A percentile compares a stretch with the other conserved stretches of the same genome.
Evolutionary conservation across 2,888 invertebrate genomes (phyloP).

Genomic region (Rambutsinella grinnellia): DNA sequence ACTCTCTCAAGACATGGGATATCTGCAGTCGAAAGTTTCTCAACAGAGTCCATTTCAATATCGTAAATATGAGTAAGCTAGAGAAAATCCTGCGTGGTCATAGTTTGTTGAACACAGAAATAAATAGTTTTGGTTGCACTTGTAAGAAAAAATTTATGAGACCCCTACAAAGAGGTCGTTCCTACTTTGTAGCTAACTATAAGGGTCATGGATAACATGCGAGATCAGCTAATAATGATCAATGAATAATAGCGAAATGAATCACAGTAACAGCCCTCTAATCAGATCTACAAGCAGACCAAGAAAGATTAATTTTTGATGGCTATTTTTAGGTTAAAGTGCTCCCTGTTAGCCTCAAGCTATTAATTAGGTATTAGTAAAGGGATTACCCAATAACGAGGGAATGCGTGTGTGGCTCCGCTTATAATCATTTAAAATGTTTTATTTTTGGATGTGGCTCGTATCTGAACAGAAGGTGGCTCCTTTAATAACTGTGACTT

Average conservation of each 20-base stretch:
- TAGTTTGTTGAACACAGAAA: constrained; percentile 35
- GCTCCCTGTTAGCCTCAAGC: neutral
- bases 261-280: neutral
- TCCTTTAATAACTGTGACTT: neutral
- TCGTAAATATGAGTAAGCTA: neutral
- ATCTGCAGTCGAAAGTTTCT: constrained; percentile 7
- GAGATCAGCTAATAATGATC: neutral
- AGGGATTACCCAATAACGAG: neutral
- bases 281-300: neutral
- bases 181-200: constrained; percentile 5
- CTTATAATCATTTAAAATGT: no score
- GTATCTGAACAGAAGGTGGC: neutral
- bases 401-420: neutral
- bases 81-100: constrained; percentile 43
- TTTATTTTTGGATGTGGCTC: neutral
- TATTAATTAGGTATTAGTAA: neutral
- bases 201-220: constrained; percentile 52
- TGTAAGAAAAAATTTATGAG: constrained; percentile 2
- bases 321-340: neutral
- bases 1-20: constrained; percentile 1
- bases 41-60: neutral
- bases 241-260: neutral
- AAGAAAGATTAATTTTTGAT: neutral
- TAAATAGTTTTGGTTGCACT: constrained; percentile 1
- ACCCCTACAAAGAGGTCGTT: constrained; percentile 27